Conservation (phyloP, 1,140 invertebrate species). For the Drosophila bocqueti region DNA sequence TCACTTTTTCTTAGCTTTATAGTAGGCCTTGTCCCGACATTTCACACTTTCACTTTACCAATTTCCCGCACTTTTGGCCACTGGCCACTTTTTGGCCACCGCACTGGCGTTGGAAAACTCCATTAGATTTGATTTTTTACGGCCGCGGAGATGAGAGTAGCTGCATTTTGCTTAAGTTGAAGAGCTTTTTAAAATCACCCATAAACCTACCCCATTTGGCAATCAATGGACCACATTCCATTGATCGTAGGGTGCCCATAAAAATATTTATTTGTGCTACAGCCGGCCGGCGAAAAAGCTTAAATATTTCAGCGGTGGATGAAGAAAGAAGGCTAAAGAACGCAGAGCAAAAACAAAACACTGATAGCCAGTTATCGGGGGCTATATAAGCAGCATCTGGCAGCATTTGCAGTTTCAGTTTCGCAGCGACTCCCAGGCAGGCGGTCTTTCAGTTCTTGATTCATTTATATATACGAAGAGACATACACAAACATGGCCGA, state of each 20-base stretch:
- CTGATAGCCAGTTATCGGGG: conserved; percentile 47
- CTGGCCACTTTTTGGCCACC: too few species aligned
- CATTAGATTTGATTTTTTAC: too few species aligned
- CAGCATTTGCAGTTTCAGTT: conserved; percentile 53
- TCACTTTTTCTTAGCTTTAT: too few species aligned
- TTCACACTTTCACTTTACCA: too few species aligned
- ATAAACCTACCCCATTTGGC: not conserved
- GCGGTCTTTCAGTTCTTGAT: conserved; percentile 19
- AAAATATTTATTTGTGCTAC: conserved; percentile 8
- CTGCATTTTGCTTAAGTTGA: too few species aligned
- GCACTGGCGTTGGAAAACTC: too few species aligned
- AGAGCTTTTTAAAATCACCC: too few species aligned
- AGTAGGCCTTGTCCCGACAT: too few species aligned
- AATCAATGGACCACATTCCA: not conserved
- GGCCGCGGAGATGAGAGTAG: too few species aligned
- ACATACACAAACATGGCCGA: conserved; percentile 69
- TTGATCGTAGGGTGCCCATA: conserved; percentile 13
- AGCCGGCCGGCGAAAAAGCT: conserved; percentile 58
- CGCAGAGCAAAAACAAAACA: conserved; percentile 27
- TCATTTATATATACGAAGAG: not conserved
- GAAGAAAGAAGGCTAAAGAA: conserved; percentile 32
- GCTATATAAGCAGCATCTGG: conserved; percentile 58
- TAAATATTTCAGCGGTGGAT: conserved; percentile 22
- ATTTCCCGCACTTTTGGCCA: too few species aligned
- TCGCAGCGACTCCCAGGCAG: conserved; percentile 29